Evolutionary conservation across 2,797 vertebrate species (phyloP).

Genomic region (Pangasius mekongensis): DNA sequence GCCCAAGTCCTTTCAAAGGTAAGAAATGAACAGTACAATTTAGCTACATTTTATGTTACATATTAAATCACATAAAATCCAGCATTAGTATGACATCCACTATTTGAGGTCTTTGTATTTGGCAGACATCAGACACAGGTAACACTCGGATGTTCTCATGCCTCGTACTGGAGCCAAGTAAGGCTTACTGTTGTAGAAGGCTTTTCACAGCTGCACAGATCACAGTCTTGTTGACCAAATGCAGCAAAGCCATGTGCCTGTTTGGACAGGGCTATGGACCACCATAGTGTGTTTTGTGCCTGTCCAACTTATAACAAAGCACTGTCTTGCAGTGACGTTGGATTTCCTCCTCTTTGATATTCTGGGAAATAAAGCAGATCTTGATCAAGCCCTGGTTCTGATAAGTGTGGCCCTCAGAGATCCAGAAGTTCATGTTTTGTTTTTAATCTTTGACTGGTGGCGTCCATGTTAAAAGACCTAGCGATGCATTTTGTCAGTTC

Average conservation of each 20-base stretch:
- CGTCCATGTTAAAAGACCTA: constrained; percentile 79
- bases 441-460: constrained; percentile 75
- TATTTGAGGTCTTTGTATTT: not conserved
- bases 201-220: constrained; percentile 31
- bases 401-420: constrained; percentile 77
- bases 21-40: not conserved
- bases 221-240: constrained; percentile 57
- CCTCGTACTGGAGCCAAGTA: not conserved
- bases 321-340: constrained; percentile 53
- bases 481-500: constrained; percentile 78
- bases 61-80: not conserved
- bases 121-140: not conserved
- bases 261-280: constrained; percentile 69
- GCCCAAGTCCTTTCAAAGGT: not conserved
- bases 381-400: constrained; percentile 79
- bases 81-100: not conserved
- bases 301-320: constrained; percentile 77
- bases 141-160: not conserved
- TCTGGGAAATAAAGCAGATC: constrained; percentile 78
- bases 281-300: constrained; percentile 56
- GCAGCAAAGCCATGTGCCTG: constrained; percentile 73
- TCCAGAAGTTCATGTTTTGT: constrained; percentile 78
- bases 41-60: not conserved
- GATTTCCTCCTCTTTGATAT: constrained; percentile 78
- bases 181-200: not conserved